Percentiles rank a stretch among this genome's conserved stretches.
These are phyloP conservation scores for Brachionus manjavacas DNA, from an alignment of 1,140 invertebrate genomes.

Conservation along the genomic window DNA sequence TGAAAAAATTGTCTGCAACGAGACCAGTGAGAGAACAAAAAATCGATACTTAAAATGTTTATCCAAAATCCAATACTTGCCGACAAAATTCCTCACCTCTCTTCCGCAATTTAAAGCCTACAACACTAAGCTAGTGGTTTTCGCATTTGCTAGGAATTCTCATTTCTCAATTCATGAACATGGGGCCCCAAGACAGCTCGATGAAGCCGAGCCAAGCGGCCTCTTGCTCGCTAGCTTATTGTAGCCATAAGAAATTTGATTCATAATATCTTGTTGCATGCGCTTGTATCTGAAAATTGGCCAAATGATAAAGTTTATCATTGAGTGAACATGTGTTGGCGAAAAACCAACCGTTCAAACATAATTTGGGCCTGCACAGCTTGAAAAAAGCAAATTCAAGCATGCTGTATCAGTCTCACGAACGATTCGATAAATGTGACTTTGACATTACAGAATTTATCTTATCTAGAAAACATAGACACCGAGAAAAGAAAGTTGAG, in stretches of 20 bases:
- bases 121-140: neutral
- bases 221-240: too few species aligned
- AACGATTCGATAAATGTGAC: neutral
- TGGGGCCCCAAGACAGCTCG: too few species aligned
- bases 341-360: neutral
- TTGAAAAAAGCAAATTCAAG: neutral
- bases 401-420: neutral
- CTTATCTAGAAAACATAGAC: neutral
- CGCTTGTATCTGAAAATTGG: neutral
- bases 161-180: too few species aligned
- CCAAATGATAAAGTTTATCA: neutral
- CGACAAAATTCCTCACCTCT: neutral
- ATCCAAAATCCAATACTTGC: neutral
- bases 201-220: too few species aligned
- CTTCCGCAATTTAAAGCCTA: neutral
- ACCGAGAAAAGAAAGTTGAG: neutral
- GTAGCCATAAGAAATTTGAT: too few species aligned
- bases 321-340: neutral
- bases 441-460: slow-evolving; percentile 12
- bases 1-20: neutral
- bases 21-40: neutral
- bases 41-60: neutral
- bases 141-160: neutral
- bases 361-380: neutral
- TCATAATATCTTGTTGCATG: too few species aligned